phyloP scores from a whole-genome alignment of 2,888 invertebrate species.

The Merodon equestris region DNA sequence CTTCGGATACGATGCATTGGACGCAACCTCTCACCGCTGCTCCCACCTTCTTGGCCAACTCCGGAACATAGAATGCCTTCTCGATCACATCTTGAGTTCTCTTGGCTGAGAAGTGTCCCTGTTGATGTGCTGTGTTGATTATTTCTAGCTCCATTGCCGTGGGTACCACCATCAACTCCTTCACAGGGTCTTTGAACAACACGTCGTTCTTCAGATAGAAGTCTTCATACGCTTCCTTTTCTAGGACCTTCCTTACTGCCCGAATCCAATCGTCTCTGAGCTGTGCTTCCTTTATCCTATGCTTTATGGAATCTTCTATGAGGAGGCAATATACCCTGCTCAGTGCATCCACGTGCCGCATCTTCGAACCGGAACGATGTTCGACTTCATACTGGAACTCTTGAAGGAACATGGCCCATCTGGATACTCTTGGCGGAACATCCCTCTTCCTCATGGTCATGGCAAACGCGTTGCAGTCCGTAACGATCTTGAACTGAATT shows the following conservation, averaged over 20 bases:
- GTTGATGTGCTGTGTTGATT: slow-evolving; percentile 73
- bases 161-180: slow-evolving; percentile 71
- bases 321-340: background rate
- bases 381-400: too few relatives aligned
- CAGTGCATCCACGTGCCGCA: too few relatives aligned
- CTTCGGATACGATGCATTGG: slow-evolving; percentile 53
- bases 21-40: slow-evolving; percentile 46
- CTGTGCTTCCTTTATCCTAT: slow-evolving; percentile 21
- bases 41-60: background rate
- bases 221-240: slow-evolving; percentile 27
- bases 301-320: background rate
- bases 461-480: background rate
- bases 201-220: slow-evolving; percentile 11
- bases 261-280: slow-evolving; percentile 19
- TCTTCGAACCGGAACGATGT: too few relatives aligned
- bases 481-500: too few relatives aligned
- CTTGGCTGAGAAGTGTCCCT: slow-evolving; percentile 70
- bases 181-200: background rate
- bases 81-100: slow-evolving; percentile 68
- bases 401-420: too few relatives aligned
- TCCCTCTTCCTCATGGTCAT: slow-evolving; percentile 1
- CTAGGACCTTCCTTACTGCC: slow-evolving; percentile 22
- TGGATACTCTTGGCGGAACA: background rate
- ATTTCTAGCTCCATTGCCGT: slow-evolving; percentile 72
- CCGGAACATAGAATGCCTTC: slow-evolving; percentile 3